These are phyloP conservation scores for Serilophus lunatus DNA, from an alignment of 2,113 vertebrate species.

Conservation along the genomic window DNA sequence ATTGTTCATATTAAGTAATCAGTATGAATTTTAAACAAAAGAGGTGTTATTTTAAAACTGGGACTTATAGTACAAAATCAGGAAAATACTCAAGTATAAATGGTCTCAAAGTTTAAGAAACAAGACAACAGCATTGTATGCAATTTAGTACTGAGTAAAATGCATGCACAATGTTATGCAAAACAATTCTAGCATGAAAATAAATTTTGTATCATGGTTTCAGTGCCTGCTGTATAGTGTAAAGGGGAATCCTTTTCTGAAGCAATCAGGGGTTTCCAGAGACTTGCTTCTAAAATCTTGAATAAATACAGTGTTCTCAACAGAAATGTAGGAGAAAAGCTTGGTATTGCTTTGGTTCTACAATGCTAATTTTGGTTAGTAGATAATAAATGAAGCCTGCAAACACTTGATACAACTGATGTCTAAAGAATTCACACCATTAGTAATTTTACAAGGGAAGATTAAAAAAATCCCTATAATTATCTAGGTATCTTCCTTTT, in stretches of 20 bases:
- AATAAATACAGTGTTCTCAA: constrained; percentile 80
- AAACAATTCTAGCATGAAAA: constrained; percentile 97
- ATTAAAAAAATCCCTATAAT: constrained; percentile 57
- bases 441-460: constrained; percentile 71
- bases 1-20: constrained; percentile 80
- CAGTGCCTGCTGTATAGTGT: constrained; percentile 79
- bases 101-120: constrained; percentile 78
- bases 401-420: constrained; percentile 73
- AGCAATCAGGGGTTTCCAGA: constrained; percentile 74
- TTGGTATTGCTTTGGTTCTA: constrained; percentile 79
- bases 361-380: constrained; percentile 69
- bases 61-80: constrained; percentile 72
- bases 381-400: constrained; percentile 73
- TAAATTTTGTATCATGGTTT: constrained; percentile 95
- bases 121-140: constrained; percentile 77
- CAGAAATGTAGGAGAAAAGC: constrained; percentile 75
- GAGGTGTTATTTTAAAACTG: constrained; percentile 78
- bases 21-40: constrained; percentile 74
- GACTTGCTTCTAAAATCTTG: constrained; percentile 73
- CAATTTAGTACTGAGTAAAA: constrained; percentile 89
- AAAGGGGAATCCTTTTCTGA: constrained; percentile 81
- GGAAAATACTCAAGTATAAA: constrained; percentile 70
- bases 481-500: constrained; percentile 60
- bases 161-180: constrained; percentile 99
- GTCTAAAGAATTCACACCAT: constrained; percentile 69